Percentiles rank a stretch among this genome's conserved stretches.
Evolutionary conservation across 2,888 invertebrate species (phyloP).

Genomic region (Ichneumoninae sp.): DNA sequence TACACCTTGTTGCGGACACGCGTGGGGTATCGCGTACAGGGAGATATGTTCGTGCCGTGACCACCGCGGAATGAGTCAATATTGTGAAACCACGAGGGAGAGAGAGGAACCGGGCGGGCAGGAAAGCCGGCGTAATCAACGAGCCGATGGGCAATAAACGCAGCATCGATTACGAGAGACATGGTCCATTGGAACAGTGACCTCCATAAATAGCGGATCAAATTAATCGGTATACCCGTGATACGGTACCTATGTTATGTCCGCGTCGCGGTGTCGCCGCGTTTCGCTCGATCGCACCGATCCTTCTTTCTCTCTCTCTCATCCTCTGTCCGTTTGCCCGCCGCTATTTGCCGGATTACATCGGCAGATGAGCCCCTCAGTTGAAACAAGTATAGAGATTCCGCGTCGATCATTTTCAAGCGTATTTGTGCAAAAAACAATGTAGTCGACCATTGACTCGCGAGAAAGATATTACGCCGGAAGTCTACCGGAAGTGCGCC

Average conservation of each 20-base stretch:
- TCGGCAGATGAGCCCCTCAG: not conserved
- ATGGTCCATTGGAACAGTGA: constrained; percentile 63
- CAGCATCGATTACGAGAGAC: constrained; percentile 67
- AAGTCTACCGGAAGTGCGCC: not conserved
- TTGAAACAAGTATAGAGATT: not conserved
- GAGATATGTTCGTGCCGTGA: constrained; percentile 33
- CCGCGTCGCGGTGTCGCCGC: constrained; percentile 23
- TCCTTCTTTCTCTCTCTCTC: constrained; percentile 23
- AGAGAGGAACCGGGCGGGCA: constrained; percentile 12
- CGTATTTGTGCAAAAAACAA: not conserved
- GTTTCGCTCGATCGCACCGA: constrained; percentile 16
- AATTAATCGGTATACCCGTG: constrained; percentile 63
- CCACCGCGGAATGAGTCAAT: constrained; percentile 66
- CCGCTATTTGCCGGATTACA: constrained; percentile 20
- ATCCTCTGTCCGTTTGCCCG: constrained; percentile 4
- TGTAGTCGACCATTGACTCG: not conserved
- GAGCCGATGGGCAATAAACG: constrained; percentile 70
- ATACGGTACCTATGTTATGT: constrained; percentile 54
- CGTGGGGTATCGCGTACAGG: constrained; percentile 30
- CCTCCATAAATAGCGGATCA: constrained; percentile 69
- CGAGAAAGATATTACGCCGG: not conserved
- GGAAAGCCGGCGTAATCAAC: constrained; percentile 67
- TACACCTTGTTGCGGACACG: constrained; percentile 34
- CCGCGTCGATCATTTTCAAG: not conserved
- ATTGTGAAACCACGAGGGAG: constrained; percentile 58